Percentiles rank a stretch among this genome's conserved stretches.
Conservation (phyloP, 2,888 invertebrate genomes). For the Callosobruchus maculatus region DNA sequence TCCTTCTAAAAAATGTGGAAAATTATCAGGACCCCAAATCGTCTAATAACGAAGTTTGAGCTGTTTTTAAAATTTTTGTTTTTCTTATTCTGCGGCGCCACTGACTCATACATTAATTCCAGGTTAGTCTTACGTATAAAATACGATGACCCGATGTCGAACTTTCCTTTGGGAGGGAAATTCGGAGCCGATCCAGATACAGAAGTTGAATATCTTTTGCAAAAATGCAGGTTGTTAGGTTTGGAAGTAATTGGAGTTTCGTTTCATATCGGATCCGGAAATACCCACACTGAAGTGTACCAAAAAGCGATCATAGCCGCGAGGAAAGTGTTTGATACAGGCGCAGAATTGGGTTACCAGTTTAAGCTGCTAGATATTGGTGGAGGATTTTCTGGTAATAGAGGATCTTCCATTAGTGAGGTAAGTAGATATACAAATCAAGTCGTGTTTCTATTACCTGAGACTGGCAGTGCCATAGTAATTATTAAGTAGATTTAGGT, state of each 20-base stretch:
- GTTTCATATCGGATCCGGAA: conserved; percentile 22
- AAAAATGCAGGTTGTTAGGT: conserved; percentile 10
- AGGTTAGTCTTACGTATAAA: conserved; percentile 17
- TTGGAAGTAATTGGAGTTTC: conserved; percentile 19
- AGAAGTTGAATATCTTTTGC: conserved; percentile 12
- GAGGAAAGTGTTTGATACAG: conserved; percentile 16
- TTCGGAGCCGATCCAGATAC: conserved; percentile 15
- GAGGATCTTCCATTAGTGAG: conserved; percentile 62
- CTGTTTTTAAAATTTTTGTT: too few species aligned
- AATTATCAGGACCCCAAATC: too few species aligned
- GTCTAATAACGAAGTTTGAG: too few species aligned
- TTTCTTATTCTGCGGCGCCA: too few species aligned
- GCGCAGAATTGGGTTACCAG: conserved; percentile 12
- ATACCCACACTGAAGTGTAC: conserved; percentile 9
- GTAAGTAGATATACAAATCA: conserved; percentile 47
- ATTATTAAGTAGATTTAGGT: too few species aligned
- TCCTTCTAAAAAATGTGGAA: too few species aligned
- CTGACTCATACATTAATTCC: conserved; percentile 47
- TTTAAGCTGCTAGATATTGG: conserved; percentile 21
- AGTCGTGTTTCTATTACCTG: too few species aligned
- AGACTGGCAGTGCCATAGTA: too few species aligned
- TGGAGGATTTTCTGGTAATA: conserved; percentile 18
- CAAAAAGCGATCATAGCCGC: conserved; percentile 15
- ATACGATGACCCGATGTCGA: conserved; percentile 15
- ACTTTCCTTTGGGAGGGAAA: conserved; percentile 15